Evolutionary conservation across 2,888 invertebrate genomes (phyloP).

Genomic region (Tetranychus truncatus): DNA sequence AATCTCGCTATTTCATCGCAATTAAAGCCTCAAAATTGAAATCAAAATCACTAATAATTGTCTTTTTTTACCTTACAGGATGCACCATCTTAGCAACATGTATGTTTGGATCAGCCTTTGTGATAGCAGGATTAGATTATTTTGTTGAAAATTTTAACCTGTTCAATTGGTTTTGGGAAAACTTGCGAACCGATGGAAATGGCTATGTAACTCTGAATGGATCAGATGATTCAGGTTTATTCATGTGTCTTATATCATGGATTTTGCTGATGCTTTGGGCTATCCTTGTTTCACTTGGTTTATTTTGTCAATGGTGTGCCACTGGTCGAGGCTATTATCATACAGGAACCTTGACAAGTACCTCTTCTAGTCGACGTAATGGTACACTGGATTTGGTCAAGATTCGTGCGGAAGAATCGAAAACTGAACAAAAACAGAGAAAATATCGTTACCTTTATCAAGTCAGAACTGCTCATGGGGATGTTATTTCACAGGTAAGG

Average conservation of each 20-base stretch:
- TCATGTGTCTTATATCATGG: conserved; percentile 55
- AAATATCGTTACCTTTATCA: conserved; percentile 82
- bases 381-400: conserved; percentile 34
- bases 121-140: conserved; percentile 52
- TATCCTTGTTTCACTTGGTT: conserved; percentile 46
- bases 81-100: conserved; percentile 51
- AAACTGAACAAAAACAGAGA: conserved; percentile 65
- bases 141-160: conserved; percentile 51
- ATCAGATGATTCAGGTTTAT: conserved; percentile 26
- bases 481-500: conserved; percentile 62
- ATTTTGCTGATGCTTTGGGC: conserved; percentile 55
- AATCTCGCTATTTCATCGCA: too few relatives aligned
- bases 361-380: conserved; percentile 38
- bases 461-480: conserved; percentile 68
- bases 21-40: too few relatives aligned
- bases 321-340: conserved; percentile 43
- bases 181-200: conserved; percentile 27
- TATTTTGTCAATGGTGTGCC: conserved; percentile 48
- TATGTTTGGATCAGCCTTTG: conserved; percentile 54
- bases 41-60: too few relatives aligned
- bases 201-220: conserved; percentile 7
- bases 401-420: conserved; percentile 50
- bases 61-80: conserved; percentile 15
- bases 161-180: conserved; percentile 48
- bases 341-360: conserved; percentile 25